A percentile compares a stretch with the other conserved stretches of the same genome.
Evolutionary conservation across 1,140 invertebrate species (phyloP).

Genomic region (Dolichoris vasculosae): DNA sequence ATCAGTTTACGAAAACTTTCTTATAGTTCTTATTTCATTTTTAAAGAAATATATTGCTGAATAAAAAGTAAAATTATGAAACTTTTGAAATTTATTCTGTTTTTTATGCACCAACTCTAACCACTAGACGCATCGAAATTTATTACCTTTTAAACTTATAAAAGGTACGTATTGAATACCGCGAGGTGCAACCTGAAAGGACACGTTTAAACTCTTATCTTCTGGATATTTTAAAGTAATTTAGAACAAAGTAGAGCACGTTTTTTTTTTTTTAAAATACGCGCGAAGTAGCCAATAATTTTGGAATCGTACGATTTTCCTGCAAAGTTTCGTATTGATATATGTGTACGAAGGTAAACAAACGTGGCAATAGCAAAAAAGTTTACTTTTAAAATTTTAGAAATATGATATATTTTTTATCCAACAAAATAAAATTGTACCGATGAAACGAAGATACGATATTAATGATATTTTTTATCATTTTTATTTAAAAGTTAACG

Average conservation of each 20-base stretch:
- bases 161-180: conserved; percentile 5
- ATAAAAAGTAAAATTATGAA: conserved; percentile 11
- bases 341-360: background rate
- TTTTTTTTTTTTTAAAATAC: conserved; percentile 6
- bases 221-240: conserved; percentile 9
- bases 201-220: conserved; percentile 19
- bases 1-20: background rate
- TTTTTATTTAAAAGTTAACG: background rate
- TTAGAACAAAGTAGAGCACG: background rate
- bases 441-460: background rate
- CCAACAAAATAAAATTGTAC: background rate
- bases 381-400: too few species aligned
- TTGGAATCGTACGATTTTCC: background rate
- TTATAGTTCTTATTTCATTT: conserved; percentile 10
- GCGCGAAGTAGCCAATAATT: background rate
- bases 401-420: too few species aligned
- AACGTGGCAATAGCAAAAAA: background rate
- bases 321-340: background rate
- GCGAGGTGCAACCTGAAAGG: background rate
- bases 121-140: conserved; percentile 5
- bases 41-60: background rate
- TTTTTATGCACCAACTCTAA: conserved; percentile 12
- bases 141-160: conserved; percentile 21
- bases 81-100: background rate
- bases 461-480: background rate